A percentile compares a stretch with the other conserved stretches of the same genome.
Conservation (phyloP, 2,888 invertebrate genomes). For the Anorthoa munda region DNA sequence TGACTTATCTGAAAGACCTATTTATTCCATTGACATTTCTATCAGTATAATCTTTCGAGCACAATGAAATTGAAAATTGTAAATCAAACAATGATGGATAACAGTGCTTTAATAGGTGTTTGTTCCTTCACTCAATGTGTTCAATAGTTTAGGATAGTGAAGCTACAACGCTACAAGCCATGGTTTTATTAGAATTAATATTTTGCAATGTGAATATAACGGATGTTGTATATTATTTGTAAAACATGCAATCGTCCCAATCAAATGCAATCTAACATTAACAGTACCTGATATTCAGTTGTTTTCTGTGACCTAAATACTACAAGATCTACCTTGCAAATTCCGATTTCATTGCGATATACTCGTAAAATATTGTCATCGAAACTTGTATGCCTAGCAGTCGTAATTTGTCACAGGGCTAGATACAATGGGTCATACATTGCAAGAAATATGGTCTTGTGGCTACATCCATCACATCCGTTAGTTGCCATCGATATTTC, state of each 20-base stretch:
- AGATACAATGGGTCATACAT: conserved; percentile 82
- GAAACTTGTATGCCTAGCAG: conserved; percentile 67
- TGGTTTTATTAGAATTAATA: conserved; percentile 3
- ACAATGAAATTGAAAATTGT: conserved; percentile 58
- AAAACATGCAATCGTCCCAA: conserved; percentile 33
- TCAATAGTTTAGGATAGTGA: conserved; percentile 20
- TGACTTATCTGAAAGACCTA: conserved; percentile 49
- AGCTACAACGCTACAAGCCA: conserved; percentile 8
- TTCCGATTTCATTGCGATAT: conserved; percentile 69
- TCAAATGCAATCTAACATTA: conserved; percentile 36
- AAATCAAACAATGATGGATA: conserved; percentile 49
- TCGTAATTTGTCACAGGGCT: conserved; percentile 80
- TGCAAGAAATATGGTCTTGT: conserved; percentile 79
- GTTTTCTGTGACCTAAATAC: conserved; percentile 59
- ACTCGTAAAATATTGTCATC: conserved; percentile 69
- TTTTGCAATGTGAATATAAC: conserved; percentile 6
- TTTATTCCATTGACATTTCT: conserved; percentile 62
- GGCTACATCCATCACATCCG: conserved; percentile 70
- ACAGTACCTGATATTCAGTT: conserved; percentile 49
- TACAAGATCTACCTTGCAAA: conserved; percentile 64
- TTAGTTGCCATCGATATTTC: conserved; percentile 62
- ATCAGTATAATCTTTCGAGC: conserved; percentile 50
- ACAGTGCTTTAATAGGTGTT: conserved; percentile 34
- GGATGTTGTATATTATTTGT: conserved; percentile 29
- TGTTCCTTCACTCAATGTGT: conserved; percentile 36